Percentiles rank a stretch among this genome's conserved stretches.
These are phyloP conservation scores for Chaunax sp. DNA, from an alignment of 2,797 vertebrate species.

Conservation along the genomic window DNA sequence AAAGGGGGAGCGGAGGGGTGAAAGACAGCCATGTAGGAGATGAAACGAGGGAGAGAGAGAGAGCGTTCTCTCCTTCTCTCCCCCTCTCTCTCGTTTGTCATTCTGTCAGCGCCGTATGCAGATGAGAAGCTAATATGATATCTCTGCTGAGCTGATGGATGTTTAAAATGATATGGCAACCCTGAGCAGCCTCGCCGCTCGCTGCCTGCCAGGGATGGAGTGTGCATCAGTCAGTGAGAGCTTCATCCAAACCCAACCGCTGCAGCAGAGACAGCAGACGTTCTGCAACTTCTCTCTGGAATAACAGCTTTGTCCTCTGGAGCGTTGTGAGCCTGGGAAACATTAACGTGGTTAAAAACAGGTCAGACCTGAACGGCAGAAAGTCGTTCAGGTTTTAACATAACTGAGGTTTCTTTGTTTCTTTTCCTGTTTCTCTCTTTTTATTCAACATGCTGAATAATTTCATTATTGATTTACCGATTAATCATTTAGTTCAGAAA, in stretches of 20 bases:
- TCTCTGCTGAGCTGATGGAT: slow-evolving; percentile 82
- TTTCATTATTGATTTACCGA: too few species aligned
- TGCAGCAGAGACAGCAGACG: slow-evolving; percentile 26
- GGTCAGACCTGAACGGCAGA: not conserved
- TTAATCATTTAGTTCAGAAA: too few species aligned
- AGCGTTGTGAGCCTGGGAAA: too few species aligned
- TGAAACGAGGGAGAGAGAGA: slow-evolving; percentile 20
- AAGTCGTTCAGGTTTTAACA: too few species aligned
- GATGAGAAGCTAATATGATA: slow-evolving; percentile 83
- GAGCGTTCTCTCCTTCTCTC: not conserved
- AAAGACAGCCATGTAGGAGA: slow-evolving; percentile 59
- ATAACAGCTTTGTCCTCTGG: not conserved
- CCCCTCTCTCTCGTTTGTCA: slow-evolving; percentile 71
- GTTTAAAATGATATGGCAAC: slow-evolving; percentile 77
- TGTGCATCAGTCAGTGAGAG: slow-evolving; percentile 35
- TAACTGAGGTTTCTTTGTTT: too few species aligned
- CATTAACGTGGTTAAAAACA: not conserved
- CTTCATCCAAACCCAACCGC: slow-evolving; percentile 40
- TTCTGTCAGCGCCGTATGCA: slow-evolving; percentile 79
- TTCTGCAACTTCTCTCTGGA: slow-evolving; percentile 5
- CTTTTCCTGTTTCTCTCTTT: too few species aligned
- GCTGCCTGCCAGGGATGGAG: slow-evolving; percentile 57
- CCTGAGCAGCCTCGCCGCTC: slow-evolving; percentile 62
- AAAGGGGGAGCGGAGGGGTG: slow-evolving; percentile 41
- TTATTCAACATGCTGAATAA: too few species aligned